Evolutionary conservation across 2,113 vertebrate genomes (phyloP).

Genomic region (Serinus canaria): DNA sequence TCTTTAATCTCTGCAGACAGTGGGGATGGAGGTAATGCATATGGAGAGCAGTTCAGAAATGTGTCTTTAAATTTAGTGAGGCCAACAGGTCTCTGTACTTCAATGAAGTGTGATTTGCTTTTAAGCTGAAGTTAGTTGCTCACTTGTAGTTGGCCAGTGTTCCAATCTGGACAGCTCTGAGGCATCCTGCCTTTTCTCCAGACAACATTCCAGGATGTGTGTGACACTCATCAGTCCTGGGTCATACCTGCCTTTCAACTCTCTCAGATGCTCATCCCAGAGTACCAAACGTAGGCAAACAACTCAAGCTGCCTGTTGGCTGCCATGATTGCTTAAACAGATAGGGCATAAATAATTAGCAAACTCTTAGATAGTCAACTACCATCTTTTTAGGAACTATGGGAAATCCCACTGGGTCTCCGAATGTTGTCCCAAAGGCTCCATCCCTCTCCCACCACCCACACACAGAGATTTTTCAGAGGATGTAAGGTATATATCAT

Average conservation of each 20-base stretch:
- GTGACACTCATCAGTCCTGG: background rate
- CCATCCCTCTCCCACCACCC: background rate
- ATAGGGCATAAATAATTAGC: background rate
- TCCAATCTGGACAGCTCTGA: background rate
- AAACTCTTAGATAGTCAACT: background rate
- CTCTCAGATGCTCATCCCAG: background rate
- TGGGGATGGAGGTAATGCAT: background rate
- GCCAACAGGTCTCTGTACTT: background rate
- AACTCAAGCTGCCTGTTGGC: background rate
- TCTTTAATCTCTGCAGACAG: background rate
- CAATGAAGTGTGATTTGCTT: background rate
- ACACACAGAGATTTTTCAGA: background rate
- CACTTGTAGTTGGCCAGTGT: background rate
- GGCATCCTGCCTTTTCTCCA: background rate
- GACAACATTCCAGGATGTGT: background rate
- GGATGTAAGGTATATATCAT: background rate
- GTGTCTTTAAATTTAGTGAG: background rate
- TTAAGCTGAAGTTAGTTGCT: background rate
- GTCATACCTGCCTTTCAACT: background rate
- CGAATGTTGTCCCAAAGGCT: background rate
- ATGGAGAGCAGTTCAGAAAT: background rate
- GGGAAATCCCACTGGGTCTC: background rate
- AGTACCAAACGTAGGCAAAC: background rate
- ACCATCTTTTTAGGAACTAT: background rate
- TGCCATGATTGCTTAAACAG: background rate